Percentiles rank a stretch among this genome's conserved stretches.
phyloP scores from a whole-genome alignment of 2,888 invertebrate species.

The Meiosimyza platycephala region DNA sequence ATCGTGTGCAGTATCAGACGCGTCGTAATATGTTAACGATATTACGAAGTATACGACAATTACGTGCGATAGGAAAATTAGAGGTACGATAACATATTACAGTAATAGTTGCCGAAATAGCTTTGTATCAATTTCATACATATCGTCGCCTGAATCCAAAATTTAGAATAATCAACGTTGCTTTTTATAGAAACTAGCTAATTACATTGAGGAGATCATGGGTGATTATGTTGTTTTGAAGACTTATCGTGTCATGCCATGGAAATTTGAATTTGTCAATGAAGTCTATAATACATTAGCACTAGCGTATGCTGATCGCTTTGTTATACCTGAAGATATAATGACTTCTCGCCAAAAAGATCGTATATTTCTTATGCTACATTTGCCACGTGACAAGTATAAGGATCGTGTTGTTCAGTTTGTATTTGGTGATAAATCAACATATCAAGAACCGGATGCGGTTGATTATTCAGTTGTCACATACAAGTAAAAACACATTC shows the following conservation, averaged over 20 bases:
- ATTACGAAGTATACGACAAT: conserved; percentile 50
- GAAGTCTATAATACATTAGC: conserved; percentile 64
- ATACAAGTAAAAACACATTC: conserved; percentile 51
- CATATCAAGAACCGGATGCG: conserved; percentile 48
- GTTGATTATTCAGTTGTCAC: conserved; percentile 50
- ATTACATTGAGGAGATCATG: conserved; percentile 59
- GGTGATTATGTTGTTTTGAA: conserved; percentile 61
- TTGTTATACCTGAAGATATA: conserved; percentile 47
- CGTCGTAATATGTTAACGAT: conserved; percentile 58
- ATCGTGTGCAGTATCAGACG: conserved; percentile 59
- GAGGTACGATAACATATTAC: conserved; percentile 43
- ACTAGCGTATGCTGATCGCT: conserved; percentile 59
- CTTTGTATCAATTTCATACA: background rate
- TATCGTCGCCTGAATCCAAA: background rate
- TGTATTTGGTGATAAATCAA: conserved; percentile 59
- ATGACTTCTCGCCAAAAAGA: conserved; percentile 36
- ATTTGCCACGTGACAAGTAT: conserved; percentile 50
- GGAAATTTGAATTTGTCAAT: conserved; percentile 64
- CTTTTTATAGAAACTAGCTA: conserved; percentile 52
- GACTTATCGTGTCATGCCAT: conserved; percentile 63
- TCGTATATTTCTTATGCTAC: conserved; percentile 45
- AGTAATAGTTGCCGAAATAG: background rate
- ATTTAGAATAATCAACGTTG: background rate
- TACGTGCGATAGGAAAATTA: conserved; percentile 51
- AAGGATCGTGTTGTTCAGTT: conserved; percentile 50